Percentiles rank a stretch among this genome's conserved stretches.
Evolutionary conservation across 2,797 vertebrate genomes (phyloP).

Genomic region (Pseudochirops corinnae): DNA sequence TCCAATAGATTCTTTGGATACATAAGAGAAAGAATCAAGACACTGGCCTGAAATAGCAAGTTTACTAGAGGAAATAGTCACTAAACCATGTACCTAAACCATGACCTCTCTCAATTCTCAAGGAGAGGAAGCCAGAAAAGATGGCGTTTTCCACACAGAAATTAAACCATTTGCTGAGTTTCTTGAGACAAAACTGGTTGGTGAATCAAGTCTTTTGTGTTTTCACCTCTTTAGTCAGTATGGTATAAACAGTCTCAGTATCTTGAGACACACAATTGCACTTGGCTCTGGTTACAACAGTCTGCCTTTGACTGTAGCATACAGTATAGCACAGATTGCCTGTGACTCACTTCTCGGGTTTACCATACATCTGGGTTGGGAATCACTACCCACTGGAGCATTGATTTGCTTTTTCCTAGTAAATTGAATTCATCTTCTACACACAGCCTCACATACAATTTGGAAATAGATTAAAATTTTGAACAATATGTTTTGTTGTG

Average conservation of each 20-base stretch:
- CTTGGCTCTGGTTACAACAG: neutral
- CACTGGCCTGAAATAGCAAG: neutral
- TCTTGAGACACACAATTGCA: neutral
- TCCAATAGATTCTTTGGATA: neutral
- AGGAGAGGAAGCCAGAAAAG: neutral
- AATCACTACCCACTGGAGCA: neutral
- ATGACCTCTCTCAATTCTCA: neutral
- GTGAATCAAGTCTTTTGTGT: neutral
- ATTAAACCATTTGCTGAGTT: neutral
- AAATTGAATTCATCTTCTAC: neutral
- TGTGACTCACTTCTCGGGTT: neutral
- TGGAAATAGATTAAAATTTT: neutral
- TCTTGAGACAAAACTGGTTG: neutral
- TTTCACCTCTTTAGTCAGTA: neutral
- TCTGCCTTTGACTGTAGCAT: neutral
- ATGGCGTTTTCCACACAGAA: neutral
- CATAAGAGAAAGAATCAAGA: neutral
- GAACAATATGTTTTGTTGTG: neutral
- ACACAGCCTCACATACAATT: neutral
- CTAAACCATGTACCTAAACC: neutral
- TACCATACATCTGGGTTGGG: neutral
- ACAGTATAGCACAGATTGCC: rapidly evolving
- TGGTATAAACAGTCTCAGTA: neutral
- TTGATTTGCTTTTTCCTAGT: neutral
- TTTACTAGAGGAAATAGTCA: neutral